Conservation (phyloP, 1,140 invertebrate species). For the Nasonia longicornis region DNA sequence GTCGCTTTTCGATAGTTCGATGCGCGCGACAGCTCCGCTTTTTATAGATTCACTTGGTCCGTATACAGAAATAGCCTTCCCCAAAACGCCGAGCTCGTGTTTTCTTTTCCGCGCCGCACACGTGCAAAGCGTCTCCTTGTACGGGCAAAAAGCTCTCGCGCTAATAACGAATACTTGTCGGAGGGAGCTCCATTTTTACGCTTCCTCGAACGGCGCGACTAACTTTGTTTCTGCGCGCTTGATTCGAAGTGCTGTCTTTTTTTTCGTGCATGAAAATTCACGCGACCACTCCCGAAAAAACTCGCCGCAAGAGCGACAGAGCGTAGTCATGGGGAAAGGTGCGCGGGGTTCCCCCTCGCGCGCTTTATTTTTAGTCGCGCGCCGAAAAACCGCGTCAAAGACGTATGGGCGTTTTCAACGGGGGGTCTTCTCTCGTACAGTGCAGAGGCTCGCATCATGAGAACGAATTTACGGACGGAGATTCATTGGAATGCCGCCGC, state of each 20-base stretch:
- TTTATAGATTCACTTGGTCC: no score
- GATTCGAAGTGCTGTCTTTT: not conserved
- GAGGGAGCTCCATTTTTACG: not conserved
- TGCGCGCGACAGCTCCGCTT: no score
- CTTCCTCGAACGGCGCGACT: not conserved
- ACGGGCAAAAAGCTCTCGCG: not conserved
- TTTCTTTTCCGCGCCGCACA: not conserved
- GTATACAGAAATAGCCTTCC: not conserved
- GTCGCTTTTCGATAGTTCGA: no score
- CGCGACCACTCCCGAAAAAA: not conserved
- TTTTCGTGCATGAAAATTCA: not conserved
- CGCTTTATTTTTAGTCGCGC: constrained; percentile 27
- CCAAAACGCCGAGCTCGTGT: not conserved
- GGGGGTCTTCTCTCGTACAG: not conserved
- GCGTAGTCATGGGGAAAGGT: constrained; percentile 9
- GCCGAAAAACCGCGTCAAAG: not conserved
- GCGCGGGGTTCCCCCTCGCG: not conserved
- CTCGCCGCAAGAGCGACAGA: no score
- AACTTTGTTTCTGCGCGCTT: not conserved
- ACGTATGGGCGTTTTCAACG: not conserved
- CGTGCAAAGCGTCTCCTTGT: not conserved
- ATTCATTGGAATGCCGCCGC: not conserved
- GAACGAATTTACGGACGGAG: not conserved
- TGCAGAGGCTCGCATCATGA: not conserved
- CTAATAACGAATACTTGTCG: not conserved